Evolutionary conservation across 2,888 invertebrate species (phyloP).

Genomic region (Strigamia crassipes): DNA sequence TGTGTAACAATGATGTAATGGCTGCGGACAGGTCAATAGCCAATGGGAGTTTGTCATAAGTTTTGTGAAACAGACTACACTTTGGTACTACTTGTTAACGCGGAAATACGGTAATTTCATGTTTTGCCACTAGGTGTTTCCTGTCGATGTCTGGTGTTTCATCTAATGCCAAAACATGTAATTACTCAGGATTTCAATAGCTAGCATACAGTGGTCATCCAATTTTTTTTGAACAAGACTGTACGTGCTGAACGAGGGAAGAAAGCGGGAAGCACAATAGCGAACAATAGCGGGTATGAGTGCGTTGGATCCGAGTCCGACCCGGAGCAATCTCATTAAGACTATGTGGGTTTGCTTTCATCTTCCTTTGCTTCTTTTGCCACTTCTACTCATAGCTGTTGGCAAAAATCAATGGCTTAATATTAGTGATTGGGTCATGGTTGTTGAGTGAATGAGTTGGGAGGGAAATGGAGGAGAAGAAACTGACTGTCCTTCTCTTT

Average conservation of each 20-base stretch:
- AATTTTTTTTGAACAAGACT: too few relatives aligned
- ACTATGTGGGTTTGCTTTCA: conserved; percentile 12
- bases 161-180: too few relatives aligned
- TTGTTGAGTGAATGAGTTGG: background rate
- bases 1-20: too few relatives aligned
- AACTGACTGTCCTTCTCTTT: conserved; percentile 1
- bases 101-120: too few relatives aligned
- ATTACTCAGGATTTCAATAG: too few relatives aligned
- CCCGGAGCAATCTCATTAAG: conserved; percentile 22
- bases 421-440: conserved; percentile 12
- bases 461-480: conserved; percentile 11
- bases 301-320: background rate
- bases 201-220: too few relatives aligned
- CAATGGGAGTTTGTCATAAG: too few relatives aligned
- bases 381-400: background rate
- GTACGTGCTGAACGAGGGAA: background rate
- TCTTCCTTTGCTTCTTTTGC: conserved; percentile 32
- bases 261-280: background rate
- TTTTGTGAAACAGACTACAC: too few relatives aligned
- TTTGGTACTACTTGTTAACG: too few relatives aligned
- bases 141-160: too few relatives aligned
- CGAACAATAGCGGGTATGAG: background rate
- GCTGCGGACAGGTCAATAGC: too few relatives aligned
- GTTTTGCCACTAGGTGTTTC: too few relatives aligned
- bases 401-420: conserved; percentile 20